Evolutionary conservation across 1,140 invertebrate species (phyloP).

Genomic region (Drosophila seguyi): DNA sequence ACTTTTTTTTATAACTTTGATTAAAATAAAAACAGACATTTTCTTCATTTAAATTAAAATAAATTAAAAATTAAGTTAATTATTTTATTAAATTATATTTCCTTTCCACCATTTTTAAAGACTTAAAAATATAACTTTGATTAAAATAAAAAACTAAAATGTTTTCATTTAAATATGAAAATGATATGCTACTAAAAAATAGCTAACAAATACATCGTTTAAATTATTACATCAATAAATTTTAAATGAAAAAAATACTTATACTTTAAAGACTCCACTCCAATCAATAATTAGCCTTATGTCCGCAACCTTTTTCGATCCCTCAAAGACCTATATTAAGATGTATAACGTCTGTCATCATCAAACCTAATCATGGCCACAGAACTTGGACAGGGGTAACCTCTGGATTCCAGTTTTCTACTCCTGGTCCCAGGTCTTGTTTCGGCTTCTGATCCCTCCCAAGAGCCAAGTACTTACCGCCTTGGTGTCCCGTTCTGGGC

Average conservation of each 20-base stretch:
- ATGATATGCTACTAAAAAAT: too few species aligned
- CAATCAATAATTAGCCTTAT: neutral
- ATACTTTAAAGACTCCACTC: neutral
- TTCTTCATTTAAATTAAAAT: too few species aligned
- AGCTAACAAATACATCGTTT: too few species aligned
- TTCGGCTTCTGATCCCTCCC: neutral
- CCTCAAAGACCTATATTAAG: neutral
- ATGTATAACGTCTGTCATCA: neutral
- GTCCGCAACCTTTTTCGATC: neutral
- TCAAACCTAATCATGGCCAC: neutral
- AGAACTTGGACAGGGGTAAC: neutral
- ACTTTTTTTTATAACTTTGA: too few species aligned
- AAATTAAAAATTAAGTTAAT: too few species aligned
- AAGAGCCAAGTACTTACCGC: neutral
- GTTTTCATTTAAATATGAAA: too few species aligned
- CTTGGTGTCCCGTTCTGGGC: constrained; percentile 3
- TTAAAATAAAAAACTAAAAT: too few species aligned
- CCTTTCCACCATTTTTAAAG: too few species aligned
- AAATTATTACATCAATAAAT: neutral
- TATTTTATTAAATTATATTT: too few species aligned
- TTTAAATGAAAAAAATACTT: neutral
- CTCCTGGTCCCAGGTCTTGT: neutral
- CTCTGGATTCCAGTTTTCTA: neutral
- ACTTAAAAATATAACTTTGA: too few species aligned
- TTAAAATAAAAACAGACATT: too few species aligned